phyloP scores from a whole-genome alignment of 2,888 invertebrate genomes.

The Brachypalpus laphriformis region DNA sequence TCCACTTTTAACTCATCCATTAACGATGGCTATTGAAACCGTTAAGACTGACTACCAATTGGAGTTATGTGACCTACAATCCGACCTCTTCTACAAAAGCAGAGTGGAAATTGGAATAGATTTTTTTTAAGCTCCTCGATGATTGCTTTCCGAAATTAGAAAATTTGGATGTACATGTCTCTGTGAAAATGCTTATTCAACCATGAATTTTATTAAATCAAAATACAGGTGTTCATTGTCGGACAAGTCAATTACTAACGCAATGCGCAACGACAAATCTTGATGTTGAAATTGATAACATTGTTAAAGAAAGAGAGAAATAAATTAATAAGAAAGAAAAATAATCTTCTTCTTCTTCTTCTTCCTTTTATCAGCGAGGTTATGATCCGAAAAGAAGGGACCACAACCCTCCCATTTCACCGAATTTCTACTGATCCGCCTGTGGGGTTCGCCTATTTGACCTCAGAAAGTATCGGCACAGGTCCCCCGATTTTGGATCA shows the following conservation, averaged over 20 bases:
- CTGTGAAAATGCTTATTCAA: not conserved
- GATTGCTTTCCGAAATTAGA: not conserved
- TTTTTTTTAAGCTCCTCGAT: constrained; percentile 13
- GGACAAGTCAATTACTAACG: constrained; percentile 4
- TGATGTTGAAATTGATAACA: constrained; percentile 1
- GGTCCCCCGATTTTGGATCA: too few species aligned
- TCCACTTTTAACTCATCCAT: not conserved
- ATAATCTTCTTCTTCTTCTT: too few species aligned
- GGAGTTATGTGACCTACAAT: constrained; percentile 3
- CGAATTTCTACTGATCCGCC: too few species aligned
- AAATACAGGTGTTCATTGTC: not conserved
- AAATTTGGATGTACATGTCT: constrained; percentile 2
- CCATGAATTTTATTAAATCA: constrained; percentile 7
- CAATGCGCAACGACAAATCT: constrained; percentile 14
- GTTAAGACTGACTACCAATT: constrained; percentile 12
- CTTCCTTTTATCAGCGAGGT: too few species aligned
- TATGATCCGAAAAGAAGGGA: too few species aligned
- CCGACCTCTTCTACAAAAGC: not conserved
- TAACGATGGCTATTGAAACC: not conserved
- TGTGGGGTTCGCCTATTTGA: too few species aligned
- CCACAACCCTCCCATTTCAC: too few species aligned
- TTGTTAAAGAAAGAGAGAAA: constrained; percentile 3
- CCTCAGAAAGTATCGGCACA: too few species aligned
- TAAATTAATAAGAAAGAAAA: too few species aligned
- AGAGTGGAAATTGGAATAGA: constrained; percentile 20